Percentiles rank a stretch among this genome's conserved stretches.
Evolutionary conservation across 2,888 invertebrate species (phyloP).

Genomic region (Pyrochroa serraticornis): DNA sequence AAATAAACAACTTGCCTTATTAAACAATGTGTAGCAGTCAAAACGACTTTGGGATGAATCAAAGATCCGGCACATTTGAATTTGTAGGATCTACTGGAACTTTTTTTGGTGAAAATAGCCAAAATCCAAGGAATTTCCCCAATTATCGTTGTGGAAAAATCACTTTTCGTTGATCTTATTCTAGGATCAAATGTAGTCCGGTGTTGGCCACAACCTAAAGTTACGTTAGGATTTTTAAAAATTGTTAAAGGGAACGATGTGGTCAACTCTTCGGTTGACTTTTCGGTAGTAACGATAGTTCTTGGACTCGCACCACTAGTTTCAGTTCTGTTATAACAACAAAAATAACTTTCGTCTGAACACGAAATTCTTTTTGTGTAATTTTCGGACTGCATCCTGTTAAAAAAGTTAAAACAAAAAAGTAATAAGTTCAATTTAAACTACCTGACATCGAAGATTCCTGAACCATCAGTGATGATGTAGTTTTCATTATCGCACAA

Average conservation of each 20-base stretch:
- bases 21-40: constrained; percentile 40
- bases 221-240: background rate
- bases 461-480: constrained; percentile 32
- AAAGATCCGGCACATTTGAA: constrained; percentile 37
- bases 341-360: constrained; percentile 4
- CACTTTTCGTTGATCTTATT: constrained; percentile 18
- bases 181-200: constrained; percentile 32
- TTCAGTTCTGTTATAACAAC: constrained; percentile 18
- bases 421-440: background rate
- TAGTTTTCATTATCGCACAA: constrained; percentile 36
- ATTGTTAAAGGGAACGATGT: background rate
- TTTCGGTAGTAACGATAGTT: background rate
- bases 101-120: constrained; percentile 32
- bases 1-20: constrained; percentile 29
- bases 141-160: background rate
- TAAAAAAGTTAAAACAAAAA: constrained; percentile 3
- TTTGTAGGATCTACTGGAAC: constrained; percentile 13
- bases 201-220: constrained; percentile 30
- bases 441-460: constrained; percentile 29
- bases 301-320: background rate
- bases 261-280: constrained; percentile 1
- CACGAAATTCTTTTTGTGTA: constrained; percentile 2
- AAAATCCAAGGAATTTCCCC: constrained; percentile 44
- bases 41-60: constrained; percentile 40
- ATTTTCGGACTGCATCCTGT: constrained; percentile 9